phyloP scores from a whole-genome alignment of 2,113 vertebrate genomes.

The Xenopus laevis region DNA sequence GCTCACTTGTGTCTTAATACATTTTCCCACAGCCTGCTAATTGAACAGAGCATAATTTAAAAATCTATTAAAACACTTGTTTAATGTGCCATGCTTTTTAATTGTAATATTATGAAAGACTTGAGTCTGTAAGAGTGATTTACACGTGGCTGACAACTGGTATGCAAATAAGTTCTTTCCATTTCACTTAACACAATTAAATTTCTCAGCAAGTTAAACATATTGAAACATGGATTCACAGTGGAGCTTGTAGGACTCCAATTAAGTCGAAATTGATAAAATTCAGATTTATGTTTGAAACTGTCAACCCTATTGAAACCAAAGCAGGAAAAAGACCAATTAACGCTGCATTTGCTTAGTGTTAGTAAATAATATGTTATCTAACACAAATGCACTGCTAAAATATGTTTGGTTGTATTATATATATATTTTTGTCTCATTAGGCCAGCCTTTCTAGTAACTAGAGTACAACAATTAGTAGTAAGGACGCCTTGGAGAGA shows the following conservation, averaged over 20 bases:
- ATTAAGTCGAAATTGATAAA: conserved; percentile 62
- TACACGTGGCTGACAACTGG: conserved; percentile 38
- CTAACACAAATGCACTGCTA: conserved; percentile 47
- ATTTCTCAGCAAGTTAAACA: conserved; percentile 58
- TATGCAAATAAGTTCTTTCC: conserved; percentile 53
- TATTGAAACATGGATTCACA: conserved; percentile 60
- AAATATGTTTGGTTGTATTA: background rate
- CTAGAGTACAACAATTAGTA: too few species aligned
- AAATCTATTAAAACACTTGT: too few species aligned
- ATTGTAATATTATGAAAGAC: too few species aligned
- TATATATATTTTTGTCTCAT: too few species aligned
- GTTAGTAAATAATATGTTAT: conserved; percentile 56
- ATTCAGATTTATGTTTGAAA: conserved; percentile 60
- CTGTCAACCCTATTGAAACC: conserved; percentile 60
- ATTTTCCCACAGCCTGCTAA: too few species aligned
- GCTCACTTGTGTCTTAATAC: too few species aligned
- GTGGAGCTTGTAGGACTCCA: conserved; percentile 57
- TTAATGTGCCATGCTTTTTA: too few species aligned
- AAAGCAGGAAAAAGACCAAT: conserved; percentile 65
- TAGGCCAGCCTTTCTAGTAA: too few species aligned
- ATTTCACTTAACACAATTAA: conserved; percentile 55
- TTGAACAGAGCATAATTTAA: too few species aligned
- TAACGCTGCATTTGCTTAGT: conserved; percentile 66
- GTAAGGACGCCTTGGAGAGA: too few species aligned
- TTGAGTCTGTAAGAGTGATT: background rate